These are phyloP conservation scores for Boloria euphrosyne DNA, from an alignment of 2,888 invertebrate genomes.

Conservation along the genomic window DNA sequence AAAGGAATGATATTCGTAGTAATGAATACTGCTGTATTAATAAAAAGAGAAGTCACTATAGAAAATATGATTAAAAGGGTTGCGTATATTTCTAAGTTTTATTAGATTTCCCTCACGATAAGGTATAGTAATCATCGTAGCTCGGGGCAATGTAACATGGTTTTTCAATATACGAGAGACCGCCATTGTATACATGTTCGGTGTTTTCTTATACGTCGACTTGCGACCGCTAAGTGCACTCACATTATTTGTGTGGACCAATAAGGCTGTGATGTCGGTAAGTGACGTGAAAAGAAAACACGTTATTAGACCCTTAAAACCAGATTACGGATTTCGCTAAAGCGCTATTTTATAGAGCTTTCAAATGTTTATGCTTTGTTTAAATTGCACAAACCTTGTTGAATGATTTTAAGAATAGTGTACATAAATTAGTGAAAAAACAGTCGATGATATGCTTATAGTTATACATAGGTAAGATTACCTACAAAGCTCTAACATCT, in stretches of 20 bases:
- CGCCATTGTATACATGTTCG: conserved; percentile 35
- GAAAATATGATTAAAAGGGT: conserved; percentile 34
- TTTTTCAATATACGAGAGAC: conserved; percentile 49
- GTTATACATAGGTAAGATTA: too few species aligned
- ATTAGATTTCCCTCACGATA: conserved; percentile 38
- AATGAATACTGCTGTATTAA: neutral
- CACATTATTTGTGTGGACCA: conserved; percentile 40
- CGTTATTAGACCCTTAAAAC: conserved; percentile 18
- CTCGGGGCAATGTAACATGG: conserved; percentile 45
- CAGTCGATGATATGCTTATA: too few species aligned
- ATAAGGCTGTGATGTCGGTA: conserved; percentile 25
- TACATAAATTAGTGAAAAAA: too few species aligned
- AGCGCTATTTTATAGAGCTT: conserved; percentile 1
- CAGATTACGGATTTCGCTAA: neutral
- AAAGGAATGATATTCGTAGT: neutral
- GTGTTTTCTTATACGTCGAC: conserved; percentile 28
- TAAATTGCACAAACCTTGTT: neutral
- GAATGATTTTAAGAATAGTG: too few species aligned
- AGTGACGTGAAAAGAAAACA: conserved; percentile 20
- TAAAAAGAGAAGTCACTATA: conserved; percentile 12
- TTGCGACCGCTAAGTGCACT: conserved; percentile 42
- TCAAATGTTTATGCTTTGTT: conserved; percentile 5
- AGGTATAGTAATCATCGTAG: conserved; percentile 28
- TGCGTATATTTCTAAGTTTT: conserved; percentile 29
- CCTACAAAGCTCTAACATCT: too few species aligned